Evolutionary conservation across 2,888 invertebrate species (phyloP), one percentile per base, ranked within the genome.

Genomic region (Pyrrhosoma nymphula): DNA sequence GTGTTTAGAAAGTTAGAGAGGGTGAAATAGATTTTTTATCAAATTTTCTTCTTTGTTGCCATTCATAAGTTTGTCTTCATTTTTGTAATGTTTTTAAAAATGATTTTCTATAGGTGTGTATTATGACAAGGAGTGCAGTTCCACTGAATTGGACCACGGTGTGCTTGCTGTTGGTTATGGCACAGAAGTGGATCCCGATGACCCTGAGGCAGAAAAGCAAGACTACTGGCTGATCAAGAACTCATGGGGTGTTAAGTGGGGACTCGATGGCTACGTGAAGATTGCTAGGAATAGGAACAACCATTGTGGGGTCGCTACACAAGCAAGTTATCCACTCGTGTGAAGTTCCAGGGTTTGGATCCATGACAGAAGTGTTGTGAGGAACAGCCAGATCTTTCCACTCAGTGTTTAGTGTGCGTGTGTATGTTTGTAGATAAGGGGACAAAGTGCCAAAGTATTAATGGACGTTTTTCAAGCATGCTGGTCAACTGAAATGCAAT

Each of bases 161-260:
- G 99, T 99, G 35, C 97, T 99, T 96, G 98, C 98, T 95, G 98
- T 99, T 35, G 99, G 99, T 0, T 99, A 99, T 97, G 99, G 99
- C 96, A 98, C 98, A 8, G 98, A 98, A 96, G 97, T 98, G 96
- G 96, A 97, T 30, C 69, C 89, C 39, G 30, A 23, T 12, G 96
- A 97, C 30, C 69, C 89, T 16, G 30, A 23, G 0, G 93, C 47
- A 26, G 96, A 96, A 14, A 97, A 97, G 95, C 97, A 97, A 95
- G 98, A 98, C 97, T 99, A 98, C 97, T 99, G 98, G 98, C 97
- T 99, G 56, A 98, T 99, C 95, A 99, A 99, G 97, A 99, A 99
- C 97, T 98, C 98, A 95, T 99, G 98, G 98, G 98, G 98, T 26
- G 97, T 97, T 96, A 96, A 97, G 26, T 99, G 99, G 99, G 99